Percentiles rank a stretch among this genome's conserved stretches.
Conservation (phyloP, 2,113 vertebrate genomes). For the Vireo altiloquus region DNA sequence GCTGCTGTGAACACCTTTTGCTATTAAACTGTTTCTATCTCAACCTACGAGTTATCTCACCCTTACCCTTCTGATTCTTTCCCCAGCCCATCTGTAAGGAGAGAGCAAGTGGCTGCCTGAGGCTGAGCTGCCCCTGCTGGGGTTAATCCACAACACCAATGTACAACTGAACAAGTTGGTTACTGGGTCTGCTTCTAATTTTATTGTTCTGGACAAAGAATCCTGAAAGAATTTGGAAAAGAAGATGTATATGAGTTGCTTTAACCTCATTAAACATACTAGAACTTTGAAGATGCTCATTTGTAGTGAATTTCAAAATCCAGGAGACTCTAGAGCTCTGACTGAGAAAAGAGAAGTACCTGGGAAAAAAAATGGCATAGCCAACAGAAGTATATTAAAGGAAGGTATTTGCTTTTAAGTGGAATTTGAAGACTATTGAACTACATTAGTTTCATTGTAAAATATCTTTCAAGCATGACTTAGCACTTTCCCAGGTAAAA, state of each 20-base stretch:
- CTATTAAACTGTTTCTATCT: background rate
- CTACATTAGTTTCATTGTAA: background rate
- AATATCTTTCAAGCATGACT: background rate
- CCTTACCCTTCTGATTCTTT: background rate
- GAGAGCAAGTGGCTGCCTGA: background rate
- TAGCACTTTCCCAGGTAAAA: background rate
- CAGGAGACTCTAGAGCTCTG: background rate
- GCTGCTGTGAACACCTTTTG: background rate
- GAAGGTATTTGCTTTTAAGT: background rate
- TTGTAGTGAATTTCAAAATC: background rate
- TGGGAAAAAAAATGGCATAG: background rate
- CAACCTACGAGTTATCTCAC: background rate
- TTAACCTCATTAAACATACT: background rate
- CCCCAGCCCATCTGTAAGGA: background rate
- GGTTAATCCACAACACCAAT: background rate
- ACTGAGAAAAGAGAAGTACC: background rate
- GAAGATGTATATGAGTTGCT: background rate
- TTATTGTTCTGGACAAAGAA: background rate
- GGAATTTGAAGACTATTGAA: background rate
- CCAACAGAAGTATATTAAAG: background rate
- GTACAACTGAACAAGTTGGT: background rate
- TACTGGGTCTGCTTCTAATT: background rate
- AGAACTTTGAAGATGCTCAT: background rate
- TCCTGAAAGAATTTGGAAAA: background rate
- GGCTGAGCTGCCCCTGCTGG: background rate